phyloP scores from a whole-genome alignment of 1,140 invertebrate species.

The Chionoecetes opilio region DNA sequence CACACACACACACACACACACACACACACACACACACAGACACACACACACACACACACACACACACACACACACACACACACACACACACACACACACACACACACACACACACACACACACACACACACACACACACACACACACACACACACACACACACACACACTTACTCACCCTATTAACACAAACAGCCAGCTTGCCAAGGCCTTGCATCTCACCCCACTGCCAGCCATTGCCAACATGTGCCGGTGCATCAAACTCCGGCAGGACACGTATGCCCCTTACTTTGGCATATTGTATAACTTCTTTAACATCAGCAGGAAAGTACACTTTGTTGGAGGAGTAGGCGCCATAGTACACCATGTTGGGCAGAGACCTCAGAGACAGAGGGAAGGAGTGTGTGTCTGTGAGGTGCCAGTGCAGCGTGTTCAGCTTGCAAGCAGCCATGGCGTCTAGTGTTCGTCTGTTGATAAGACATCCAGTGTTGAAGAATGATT shows the following conservation, averaged over 20 bases:
- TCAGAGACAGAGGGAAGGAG: conserved; percentile 91
- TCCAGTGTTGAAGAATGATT: not conserved
- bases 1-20: no score
- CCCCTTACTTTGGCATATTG: conserved; percentile 89
- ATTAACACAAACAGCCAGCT: conserved; percentile 86
- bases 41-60: not conserved
- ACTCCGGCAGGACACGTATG: conserved; percentile 92
- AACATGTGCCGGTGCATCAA: conserved; percentile 95
- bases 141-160: conserved; percentile 39
- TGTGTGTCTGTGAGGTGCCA: conserved; percentile 96
- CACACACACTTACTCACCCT: conserved; percentile 49
- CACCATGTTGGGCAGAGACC: conserved; percentile 88
- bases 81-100: not conserved
- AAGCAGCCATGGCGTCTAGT: conserved; percentile 91
- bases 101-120: not conserved
- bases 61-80: conserved; percentile 35
- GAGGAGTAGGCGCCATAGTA: conserved; percentile 90
- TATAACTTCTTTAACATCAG: conserved; percentile 89
- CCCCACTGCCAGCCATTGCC: conserved; percentile 94
- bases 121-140: conserved; percentile 13
- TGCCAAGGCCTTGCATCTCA: conserved; percentile 86
- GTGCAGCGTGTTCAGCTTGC: conserved; percentile 93
- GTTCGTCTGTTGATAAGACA: conserved; percentile 86
- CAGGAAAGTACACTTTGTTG: conserved; percentile 86
- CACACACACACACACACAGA: no score